phyloP scores from a whole-genome alignment of 1,140 invertebrate species.

The Pseudomyrmex cubaensis region DNA sequence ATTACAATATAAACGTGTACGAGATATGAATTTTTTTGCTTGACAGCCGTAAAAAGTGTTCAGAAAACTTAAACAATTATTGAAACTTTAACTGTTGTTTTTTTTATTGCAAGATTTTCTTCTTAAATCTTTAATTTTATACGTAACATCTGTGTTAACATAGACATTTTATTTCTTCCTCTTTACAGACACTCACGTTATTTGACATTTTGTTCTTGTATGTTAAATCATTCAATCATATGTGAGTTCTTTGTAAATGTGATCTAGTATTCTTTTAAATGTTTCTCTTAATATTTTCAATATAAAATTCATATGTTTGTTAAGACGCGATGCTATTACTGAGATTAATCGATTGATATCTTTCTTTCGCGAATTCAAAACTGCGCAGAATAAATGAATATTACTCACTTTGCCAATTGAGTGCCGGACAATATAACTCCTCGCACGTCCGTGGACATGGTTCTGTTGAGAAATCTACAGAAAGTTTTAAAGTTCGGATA shows the following conservation, averaged over 20 bases:
- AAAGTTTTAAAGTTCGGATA: not conserved
- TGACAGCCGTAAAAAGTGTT: too few species aligned
- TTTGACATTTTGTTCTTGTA: constrained; percentile 5
- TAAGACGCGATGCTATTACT: not conserved
- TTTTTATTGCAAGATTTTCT: too few species aligned
- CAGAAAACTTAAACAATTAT: too few species aligned
- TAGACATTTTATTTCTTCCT: too few species aligned
- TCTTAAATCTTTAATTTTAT: too few species aligned
- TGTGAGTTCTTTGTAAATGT: not conserved
- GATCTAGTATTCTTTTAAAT: not conserved
- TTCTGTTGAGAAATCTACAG: constrained; percentile 71
- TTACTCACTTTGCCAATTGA: constrained; percentile 79
- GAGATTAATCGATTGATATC: not conserved
- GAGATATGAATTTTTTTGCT: too few species aligned
- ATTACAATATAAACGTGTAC: too few species aligned
- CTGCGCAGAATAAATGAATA: not conserved
- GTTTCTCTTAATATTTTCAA: not conserved
- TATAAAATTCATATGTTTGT: not conserved
- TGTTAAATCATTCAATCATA: not conserved
- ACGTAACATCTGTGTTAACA: too few species aligned
- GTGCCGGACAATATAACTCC: constrained; percentile 79
- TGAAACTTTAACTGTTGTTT: too few species aligned
- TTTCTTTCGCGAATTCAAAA: not conserved
- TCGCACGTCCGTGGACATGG: constrained; percentile 75
- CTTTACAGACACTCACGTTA: not conserved